phyloP scores from a whole-genome alignment of 1,140 invertebrate species.

The Drosophila mayri region DNA sequence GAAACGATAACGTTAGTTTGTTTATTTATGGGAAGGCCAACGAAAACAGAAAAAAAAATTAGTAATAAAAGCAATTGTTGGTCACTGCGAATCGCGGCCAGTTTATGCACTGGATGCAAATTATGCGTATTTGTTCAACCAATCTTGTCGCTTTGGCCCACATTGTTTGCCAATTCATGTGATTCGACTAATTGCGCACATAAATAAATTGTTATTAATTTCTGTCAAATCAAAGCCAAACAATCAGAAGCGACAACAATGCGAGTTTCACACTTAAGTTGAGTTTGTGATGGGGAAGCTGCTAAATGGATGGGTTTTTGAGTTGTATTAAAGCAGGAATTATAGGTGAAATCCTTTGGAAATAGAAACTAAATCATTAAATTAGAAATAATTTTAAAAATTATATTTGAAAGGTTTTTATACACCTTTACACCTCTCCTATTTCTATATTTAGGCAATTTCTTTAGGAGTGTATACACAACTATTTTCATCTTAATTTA shows the following conservation, averaged over 20 bases:
- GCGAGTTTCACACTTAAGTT: slow-evolving; percentile 26
- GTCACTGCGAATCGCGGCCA: slow-evolving; percentile 18
- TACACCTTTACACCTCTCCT: not conserved
- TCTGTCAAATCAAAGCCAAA: slow-evolving; percentile 62
- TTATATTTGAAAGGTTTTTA: too few relatives aligned
- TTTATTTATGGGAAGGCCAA: slow-evolving; percentile 43
- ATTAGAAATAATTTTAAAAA: too few relatives aligned
- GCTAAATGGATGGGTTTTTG: not conserved
- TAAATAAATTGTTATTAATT: slow-evolving; percentile 81
- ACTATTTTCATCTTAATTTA: too few relatives aligned
- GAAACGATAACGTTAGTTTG: slow-evolving; percentile 49
- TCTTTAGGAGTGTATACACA: too few relatives aligned
- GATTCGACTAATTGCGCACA: slow-evolving; percentile 60
- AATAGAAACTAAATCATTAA: not conserved
- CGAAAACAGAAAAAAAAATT: slow-evolving; percentile 10
- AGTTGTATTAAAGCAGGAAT: not conserved
- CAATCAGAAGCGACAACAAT: slow-evolving; percentile 30
- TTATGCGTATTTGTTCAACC: slow-evolving; percentile 55
- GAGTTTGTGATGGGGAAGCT: not conserved
- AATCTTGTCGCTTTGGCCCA: slow-evolving; percentile 44
- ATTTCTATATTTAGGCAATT: not conserved
- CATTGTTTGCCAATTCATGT: slow-evolving; percentile 53
- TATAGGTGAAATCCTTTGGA: not conserved
- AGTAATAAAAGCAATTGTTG: slow-evolving; percentile 38
- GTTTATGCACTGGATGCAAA: slow-evolving; percentile 62